phyloP scores from a whole-genome alignment of 2,797 vertebrate genomes.

The Emydoidea blandingii region DNA sequence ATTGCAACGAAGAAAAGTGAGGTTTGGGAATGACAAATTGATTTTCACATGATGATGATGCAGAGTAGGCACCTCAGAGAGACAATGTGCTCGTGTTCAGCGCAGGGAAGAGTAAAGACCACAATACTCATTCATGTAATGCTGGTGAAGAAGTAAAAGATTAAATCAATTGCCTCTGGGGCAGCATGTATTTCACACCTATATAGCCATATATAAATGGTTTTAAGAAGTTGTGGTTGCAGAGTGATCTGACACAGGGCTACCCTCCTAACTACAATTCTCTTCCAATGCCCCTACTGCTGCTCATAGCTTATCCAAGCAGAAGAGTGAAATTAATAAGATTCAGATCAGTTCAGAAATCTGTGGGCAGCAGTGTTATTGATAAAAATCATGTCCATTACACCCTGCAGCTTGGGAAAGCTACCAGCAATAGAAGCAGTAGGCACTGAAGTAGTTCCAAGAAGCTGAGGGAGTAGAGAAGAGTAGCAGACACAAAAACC shows the following conservation, averaged over 20 bases:
- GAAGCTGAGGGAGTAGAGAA: not conserved
- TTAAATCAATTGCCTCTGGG: not conserved
- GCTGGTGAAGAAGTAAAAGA: not conserved
- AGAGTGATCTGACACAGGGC: no score
- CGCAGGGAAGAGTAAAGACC: conserved; percentile 1
- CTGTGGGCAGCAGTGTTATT: not conserved
- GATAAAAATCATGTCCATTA: not conserved
- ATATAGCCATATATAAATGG: not conserved
- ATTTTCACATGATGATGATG: not conserved
- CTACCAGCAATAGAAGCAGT: not conserved
- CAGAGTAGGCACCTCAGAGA: not conserved
- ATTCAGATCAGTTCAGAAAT: not conserved
- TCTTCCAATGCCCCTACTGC: not conserved
- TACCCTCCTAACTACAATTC: not conserved
- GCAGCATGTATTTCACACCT: not conserved
- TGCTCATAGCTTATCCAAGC: not conserved
- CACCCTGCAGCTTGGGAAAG: not conserved
- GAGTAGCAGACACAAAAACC: not conserved
- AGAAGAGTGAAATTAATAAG: not conserved
- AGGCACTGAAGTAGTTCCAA: not conserved
- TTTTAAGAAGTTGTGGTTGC: no score
- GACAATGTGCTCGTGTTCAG: not conserved
- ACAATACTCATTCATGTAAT: not conserved
- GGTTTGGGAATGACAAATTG: not conserved
- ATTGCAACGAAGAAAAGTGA: not conserved